phyloP scores from a whole-genome alignment of 2,888 invertebrate species.

The Drosophila ustulata region DNA sequence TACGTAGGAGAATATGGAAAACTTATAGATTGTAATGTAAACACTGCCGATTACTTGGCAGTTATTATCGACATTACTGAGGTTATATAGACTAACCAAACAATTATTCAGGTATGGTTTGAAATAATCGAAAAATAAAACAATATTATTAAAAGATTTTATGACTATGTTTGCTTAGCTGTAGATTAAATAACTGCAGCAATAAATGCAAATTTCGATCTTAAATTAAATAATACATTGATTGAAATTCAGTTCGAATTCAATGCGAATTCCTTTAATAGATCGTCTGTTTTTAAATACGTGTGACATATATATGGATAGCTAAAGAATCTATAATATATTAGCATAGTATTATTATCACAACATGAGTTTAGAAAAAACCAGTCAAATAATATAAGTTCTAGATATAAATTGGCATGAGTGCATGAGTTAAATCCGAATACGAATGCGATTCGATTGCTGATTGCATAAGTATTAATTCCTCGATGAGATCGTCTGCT shows the following conservation, averaged over 20 bases:
- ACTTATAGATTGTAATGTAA: neutral
- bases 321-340: neutral
- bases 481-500: neutral
- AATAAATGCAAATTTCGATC: too few relatives aligned
- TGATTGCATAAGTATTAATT: conserved; percentile 1
- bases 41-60: neutral
- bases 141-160: too few relatives aligned
- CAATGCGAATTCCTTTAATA: neutral
- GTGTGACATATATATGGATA: neutral
- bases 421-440: neutral
- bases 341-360: neutral
- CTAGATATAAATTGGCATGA: neutral
- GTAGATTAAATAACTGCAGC: too few relatives aligned
- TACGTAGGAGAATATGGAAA: neutral
- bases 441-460: neutral
- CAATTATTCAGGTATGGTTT: too few relatives aligned
- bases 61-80: too few relatives aligned
- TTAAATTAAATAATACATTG: neutral
- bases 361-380: neutral
- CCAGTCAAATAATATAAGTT: neutral
- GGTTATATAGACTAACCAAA: too few relatives aligned
- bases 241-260: neutral
- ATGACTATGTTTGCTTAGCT: too few relatives aligned
- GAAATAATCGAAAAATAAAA: too few relatives aligned
- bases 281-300: neutral